Base-by-base conservation (phyloP, 2,797 vertebrate species). In the Nannoperca australis region DNA sequence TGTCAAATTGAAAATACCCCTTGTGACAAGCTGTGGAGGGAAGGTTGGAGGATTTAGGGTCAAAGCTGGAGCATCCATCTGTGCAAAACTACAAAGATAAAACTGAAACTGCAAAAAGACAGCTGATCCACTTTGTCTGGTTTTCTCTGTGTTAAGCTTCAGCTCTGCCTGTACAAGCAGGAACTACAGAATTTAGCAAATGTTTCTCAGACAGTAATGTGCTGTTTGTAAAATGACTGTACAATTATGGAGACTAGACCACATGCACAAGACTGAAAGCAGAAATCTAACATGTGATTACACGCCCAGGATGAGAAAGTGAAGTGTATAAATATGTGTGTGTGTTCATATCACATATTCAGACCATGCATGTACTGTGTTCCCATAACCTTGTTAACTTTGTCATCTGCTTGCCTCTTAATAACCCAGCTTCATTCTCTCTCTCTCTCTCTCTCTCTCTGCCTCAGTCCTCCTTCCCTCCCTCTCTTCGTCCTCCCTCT, bases 211-310 rank as follows among this genome's bases (percentile, higher is more conserved):
- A 91, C 92, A 91, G 91, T 89, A 89, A 92, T 90, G 79, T 90
- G 79, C 76, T 85, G 81, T 92, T 92, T 91, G 78, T 89, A 76
- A 94, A 95, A 92, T 91, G 76, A 94, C 90, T 88, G 82, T 93
- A 92, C 93, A 95, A 95, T 95, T 95, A 96, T 83, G 81, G 87
- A 89, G 91, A 88, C 84, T 88, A 85, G 75, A 79, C 88, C 92
- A 71, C 80, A 89, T 90, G 83, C 81, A 81, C 76, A 90, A 81
- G 85, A 81, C 85, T 80, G 79, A 78, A 73, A 87, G 82, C 67
- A 88, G 77, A 87, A 82, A 87, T 87, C 69, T 86, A 94, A 89
- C 92, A 44, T 93, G 93, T 94, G 91, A 94, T 95, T 94, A 94
- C 87, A 93, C 58, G 82, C 85, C 90, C 78, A 76, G 73, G 79